These are phyloP conservation scores for Troides oblongomaculatus DNA, from an alignment of 2,888 invertebrate species.

Conservation along the genomic window DNA sequence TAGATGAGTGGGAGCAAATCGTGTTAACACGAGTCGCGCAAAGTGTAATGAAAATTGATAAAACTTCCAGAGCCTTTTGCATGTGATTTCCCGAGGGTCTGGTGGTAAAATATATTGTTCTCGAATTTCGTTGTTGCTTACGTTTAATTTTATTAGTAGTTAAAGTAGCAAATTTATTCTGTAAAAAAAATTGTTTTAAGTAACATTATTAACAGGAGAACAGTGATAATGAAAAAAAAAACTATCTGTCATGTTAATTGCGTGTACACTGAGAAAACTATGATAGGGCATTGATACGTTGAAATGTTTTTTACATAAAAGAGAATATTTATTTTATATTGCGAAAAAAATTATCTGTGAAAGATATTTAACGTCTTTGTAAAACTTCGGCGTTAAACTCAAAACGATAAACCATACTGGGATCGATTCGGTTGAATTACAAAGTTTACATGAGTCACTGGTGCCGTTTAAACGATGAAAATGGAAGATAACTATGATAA, in stretches of 20 bases:
- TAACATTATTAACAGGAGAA: too few species aligned
- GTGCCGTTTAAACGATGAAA: conserved; percentile 2
- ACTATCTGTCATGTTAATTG: too few species aligned
- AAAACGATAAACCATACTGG: not conserved
- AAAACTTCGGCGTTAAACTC: too few species aligned
- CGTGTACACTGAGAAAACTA: too few species aligned
- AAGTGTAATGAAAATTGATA: conserved; percentile 28
- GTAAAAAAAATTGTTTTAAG: too few species aligned
- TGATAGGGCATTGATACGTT: too few species aligned
- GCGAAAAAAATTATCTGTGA: too few species aligned
- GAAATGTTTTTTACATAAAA: too few species aligned
- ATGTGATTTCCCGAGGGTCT: conserved; percentile 48
- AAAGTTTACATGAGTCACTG: conserved; percentile 1
- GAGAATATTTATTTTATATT: too few species aligned
- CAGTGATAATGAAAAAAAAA: too few species aligned
- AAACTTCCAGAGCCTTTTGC: conserved; percentile 40
- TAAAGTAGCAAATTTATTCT: not conserved
- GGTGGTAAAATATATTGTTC: conserved; percentile 43
- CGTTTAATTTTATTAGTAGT: not conserved
- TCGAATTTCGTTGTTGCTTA: conserved; percentile 47
- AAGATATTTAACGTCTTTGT: too few species aligned
- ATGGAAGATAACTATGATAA: conserved; percentile 16
- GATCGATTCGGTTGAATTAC: not conserved
- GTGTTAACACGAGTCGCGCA: conserved; percentile 22
- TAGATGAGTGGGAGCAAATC: conserved; percentile 21